Evolutionary conservation across 2,113 vertebrate species (phyloP), one percentile per base, ranked within the genome.

Genomic region (Pelodiscus sinensis): DNA sequence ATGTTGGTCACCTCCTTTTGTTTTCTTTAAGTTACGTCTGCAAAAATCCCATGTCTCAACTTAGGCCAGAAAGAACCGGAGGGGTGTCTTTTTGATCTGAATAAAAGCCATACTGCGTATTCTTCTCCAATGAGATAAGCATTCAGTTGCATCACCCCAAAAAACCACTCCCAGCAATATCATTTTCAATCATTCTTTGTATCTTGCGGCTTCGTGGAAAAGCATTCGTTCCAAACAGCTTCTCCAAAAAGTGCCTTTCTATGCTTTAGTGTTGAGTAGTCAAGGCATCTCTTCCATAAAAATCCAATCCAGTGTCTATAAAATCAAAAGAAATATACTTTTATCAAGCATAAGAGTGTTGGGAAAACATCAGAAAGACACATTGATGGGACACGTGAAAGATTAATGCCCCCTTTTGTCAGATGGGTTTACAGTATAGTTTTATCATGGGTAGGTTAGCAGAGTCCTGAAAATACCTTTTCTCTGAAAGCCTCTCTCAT

Each of bases 341-440:
- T 96, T 96, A 96, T 93, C 92, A 95, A 96, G 95, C 89, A 95
- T 85, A 82, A 82, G 62, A 92, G 75, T 97, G 94, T 87, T 93
- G 94, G 87, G 93, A 96, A 95, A 94, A 96, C 94, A 95, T 94
- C 96, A 91, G 83, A 85, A 92, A 94, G 96, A 97, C 95, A 94
- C 93, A 91, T 81, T 65, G 95, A 95, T 81, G 95, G 96, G 95
- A 96, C 90, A 97, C 97, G 85, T 95, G 94, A 97, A 97, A 97
- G 94, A 88, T 94, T 93, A 96, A 95, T 83, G 94, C 92, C 89
- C 90, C 24, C 91, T 93, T 94, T 96, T 94, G 97, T 96, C 96
- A 95, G 93, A 91, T 97, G 52, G 97, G 97, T 98, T 98, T 97
- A 97, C 97, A 98, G 95, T 73, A 7, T 94, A 93, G 94, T 96